Percentiles rank a stretch among this genome's conserved stretches.
Evolutionary conservation across 2,888 invertebrate genomes (phyloP).

Genomic region (Eupeodes latifasciatus): DNA sequence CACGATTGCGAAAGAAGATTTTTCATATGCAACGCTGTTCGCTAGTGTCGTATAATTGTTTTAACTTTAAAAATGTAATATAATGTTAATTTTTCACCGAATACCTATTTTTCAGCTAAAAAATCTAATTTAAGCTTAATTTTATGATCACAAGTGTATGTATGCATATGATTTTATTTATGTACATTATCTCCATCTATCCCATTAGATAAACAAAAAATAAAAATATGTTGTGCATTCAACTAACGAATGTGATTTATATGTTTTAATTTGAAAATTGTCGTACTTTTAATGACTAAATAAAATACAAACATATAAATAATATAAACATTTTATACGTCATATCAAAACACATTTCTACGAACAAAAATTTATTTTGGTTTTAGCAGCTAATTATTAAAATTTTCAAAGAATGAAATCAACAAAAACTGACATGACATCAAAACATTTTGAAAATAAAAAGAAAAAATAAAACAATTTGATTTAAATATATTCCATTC

Average conservation of each 20-base stretch:
- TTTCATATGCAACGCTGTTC: too few species aligned
- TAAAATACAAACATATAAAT: neutral
- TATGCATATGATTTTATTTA: neutral
- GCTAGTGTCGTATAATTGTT: too few species aligned
- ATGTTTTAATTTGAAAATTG: conserved; percentile 3
- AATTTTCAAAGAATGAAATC: neutral
- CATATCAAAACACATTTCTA: neutral
- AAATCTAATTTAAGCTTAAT: too few species aligned
- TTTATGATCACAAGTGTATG: too few species aligned
- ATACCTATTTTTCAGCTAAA: too few species aligned
- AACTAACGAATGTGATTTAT: conserved; percentile 11
- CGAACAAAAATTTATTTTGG: neutral
- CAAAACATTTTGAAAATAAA: neutral
- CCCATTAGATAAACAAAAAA: neutral
- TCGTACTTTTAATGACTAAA: neutral
- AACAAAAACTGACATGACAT: neutral
- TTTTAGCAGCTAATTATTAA: conserved; percentile 10
- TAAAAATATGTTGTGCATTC: neutral
- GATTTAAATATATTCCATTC: conserved; percentile 2
- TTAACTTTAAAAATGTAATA: too few species aligned
- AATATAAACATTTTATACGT: too few species aligned
- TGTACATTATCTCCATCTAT: neutral
- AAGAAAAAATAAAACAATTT: neutral
- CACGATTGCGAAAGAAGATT: too few species aligned
- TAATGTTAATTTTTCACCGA: too few species aligned